Percentiles rank a stretch among this genome's conserved stretches.
phyloP scores from a whole-genome alignment of 2,113 vertebrate genomes.

The Zosterops borbonicus region DNA sequence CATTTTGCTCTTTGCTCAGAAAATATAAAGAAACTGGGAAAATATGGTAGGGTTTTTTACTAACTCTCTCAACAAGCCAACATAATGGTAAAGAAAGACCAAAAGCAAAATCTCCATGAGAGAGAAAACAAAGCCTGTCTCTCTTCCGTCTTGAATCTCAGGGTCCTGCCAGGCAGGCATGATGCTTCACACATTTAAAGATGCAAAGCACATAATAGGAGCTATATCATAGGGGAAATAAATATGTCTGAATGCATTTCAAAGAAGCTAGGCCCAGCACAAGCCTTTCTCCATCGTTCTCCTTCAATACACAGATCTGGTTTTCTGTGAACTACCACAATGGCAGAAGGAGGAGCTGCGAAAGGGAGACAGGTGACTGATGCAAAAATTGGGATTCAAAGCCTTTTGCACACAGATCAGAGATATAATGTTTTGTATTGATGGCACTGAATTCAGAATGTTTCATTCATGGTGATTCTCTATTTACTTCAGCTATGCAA shows the following conservation, averaged over 20 bases:
- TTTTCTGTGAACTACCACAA: not conserved
- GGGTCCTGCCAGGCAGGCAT: conserved; percentile 24
- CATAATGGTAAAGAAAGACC: not conserved
- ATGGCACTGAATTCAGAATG: not conserved
- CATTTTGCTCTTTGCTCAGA: not conserved
- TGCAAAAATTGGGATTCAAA: not conserved
- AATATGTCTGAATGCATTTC: not conserved
- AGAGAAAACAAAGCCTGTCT: conserved; percentile 59
- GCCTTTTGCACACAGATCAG: not conserved
- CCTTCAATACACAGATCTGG: accelerated
- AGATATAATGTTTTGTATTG: not conserved
- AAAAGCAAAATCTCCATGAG: not conserved
- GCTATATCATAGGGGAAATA: conserved; percentile 3
- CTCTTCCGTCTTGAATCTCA: conserved; percentile 34
- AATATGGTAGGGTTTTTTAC: not conserved
- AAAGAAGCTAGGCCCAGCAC: not conserved
- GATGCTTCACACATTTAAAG: conserved; percentile 45
- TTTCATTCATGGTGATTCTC: not conserved
- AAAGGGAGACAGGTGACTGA: not conserved
- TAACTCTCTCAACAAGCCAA: not conserved
- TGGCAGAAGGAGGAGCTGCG: not conserved
- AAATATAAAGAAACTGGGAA: not conserved
- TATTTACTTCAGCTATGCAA: not conserved
- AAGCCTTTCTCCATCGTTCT: not conserved
- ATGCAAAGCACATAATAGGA: conserved; percentile 37